Percentiles rank a stretch among this genome's conserved stretches.
Evolutionary conservation across 2,113 vertebrate species (phyloP).

Genomic region (Labrus mixtus): DNA sequence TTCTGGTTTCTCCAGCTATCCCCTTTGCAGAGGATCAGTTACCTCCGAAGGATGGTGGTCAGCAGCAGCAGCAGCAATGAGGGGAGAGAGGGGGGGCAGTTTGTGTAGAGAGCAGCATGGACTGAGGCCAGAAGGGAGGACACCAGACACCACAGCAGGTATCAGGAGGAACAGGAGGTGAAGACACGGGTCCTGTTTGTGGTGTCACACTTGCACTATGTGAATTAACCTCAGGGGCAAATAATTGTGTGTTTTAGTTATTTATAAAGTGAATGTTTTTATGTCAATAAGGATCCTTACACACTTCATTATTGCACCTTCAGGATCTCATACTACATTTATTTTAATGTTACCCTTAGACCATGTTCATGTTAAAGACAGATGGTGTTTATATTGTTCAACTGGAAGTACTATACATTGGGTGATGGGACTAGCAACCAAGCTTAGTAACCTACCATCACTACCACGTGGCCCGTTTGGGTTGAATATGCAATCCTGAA

Average conservation of each 20-base stretch:
- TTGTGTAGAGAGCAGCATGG: constrained; percentile 71
- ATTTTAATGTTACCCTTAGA: neutral
- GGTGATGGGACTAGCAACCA: neutral
- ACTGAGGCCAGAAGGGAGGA: neutral
- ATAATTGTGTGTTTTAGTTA: constrained; percentile 26
- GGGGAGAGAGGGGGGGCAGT: constrained; percentile 74
- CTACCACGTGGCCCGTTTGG: no score
- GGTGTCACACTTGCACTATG: constrained; percentile 46
- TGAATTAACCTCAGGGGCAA: constrained; percentile 60
- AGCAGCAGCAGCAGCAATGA: constrained; percentile 54
- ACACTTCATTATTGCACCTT: constrained; percentile 14
- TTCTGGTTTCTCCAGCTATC: constrained; percentile 72
- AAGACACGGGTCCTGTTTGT: neutral
- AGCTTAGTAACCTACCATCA: neutral
- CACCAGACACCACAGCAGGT: constrained; percentile 6
- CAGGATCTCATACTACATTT: neutral
- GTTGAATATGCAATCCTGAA: no score
- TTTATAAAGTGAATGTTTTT: constrained; percentile 28
- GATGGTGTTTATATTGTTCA: no score
- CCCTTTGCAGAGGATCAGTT: constrained; percentile 89
- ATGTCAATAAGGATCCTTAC: neutral
- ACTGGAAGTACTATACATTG: neutral
- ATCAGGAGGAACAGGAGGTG: constrained; percentile 9
- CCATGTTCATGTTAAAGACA: no score
- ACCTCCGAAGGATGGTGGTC: constrained; percentile 82